A percentile compares a stretch with the other conserved stretches of the same genome.
Conservation (phyloP, 2,113 vertebrate species). For the Anguilla japonica region DNA sequence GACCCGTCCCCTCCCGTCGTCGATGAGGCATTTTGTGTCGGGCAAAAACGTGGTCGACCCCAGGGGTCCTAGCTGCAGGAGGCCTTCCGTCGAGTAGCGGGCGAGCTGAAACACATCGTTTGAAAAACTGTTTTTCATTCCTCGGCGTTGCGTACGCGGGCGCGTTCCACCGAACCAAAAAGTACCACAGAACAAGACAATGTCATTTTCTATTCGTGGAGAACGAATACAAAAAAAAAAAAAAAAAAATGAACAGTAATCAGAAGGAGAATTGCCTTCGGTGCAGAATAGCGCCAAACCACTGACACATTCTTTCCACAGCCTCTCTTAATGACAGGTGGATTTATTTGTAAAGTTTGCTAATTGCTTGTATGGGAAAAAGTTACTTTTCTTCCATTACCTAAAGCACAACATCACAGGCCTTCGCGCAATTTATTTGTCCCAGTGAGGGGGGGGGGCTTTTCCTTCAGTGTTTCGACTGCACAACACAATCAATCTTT, state of each 20-base stretch:
- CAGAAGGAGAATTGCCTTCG: neutral
- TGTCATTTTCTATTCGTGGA: neutral
- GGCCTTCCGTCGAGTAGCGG: slow-evolving; percentile 87
- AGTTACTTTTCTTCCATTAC: neutral
- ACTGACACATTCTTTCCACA: neutral
- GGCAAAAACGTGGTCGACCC: slow-evolving; percentile 94
- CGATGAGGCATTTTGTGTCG: slow-evolving; percentile 93
- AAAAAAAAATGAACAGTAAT: neutral
- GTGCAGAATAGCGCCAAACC: neutral
- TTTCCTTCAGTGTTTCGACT: neutral
- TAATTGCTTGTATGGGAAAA: neutral
- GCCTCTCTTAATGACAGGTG: neutral
- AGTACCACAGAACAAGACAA: neutral
- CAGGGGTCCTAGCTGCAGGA: slow-evolving; percentile 90
- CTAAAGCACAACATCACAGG: neutral
- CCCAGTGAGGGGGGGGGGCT: neutral
- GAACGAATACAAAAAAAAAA: neutral
- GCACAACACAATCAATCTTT: neutral
- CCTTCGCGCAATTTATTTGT: too few species aligned
- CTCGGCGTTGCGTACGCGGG: neutral
- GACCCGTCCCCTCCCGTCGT: slow-evolving; percentile 81
- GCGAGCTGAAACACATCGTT: slow-evolving; percentile 73
- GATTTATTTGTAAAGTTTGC: neutral
- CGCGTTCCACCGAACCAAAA: neutral
- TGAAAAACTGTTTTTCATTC: neutral